phyloP scores from a whole-genome alignment of 2,888 invertebrate genomes.

The Tetragonula carbonaria region DNA sequence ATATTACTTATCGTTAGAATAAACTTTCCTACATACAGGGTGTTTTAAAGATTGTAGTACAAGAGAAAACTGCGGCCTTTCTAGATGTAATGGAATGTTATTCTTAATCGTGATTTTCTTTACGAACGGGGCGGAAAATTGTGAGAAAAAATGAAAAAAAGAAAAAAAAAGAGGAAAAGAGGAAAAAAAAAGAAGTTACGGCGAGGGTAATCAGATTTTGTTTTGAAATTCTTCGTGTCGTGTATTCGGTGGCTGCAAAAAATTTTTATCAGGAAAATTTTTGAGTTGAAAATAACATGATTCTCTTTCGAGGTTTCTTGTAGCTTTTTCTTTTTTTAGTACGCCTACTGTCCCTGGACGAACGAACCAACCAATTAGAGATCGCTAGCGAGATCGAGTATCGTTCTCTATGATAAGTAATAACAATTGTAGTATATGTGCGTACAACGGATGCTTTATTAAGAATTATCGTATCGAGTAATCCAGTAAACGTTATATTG shows the following conservation, averaged over 20 bases:
- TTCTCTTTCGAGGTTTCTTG: not conserved
- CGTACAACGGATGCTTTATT: not conserved
- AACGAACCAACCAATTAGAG: not conserved
- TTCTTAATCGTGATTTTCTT: slow-evolving; percentile 19
- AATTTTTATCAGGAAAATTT: not conserved
- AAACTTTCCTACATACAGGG: slow-evolving; percentile 51
- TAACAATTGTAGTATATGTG: not conserved
- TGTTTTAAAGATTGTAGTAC: slow-evolving; percentile 58
- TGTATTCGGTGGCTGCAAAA: slow-evolving; percentile 27
- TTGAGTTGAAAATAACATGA: slow-evolving; percentile 49
- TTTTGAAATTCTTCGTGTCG: too few species aligned
- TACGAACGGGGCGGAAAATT: not conserved
- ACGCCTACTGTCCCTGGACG: not conserved
- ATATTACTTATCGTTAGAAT: slow-evolving; percentile 25
- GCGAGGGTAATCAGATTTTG: not conserved
- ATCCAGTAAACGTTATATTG: not conserved
- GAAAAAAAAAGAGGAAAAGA: too few species aligned
- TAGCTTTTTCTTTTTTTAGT: not conserved
- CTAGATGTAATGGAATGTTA: slow-evolving; percentile 38
- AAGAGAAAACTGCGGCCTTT: slow-evolving; percentile 57
- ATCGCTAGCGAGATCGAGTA: not conserved
- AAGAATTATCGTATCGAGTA: not conserved
- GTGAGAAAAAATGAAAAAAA: not conserved
- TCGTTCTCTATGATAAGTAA: not conserved
- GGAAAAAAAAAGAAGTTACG: too few species aligned